These are phyloP conservation scores for Gymnarchus niloticus DNA, from an alignment of 2,113 vertebrate genomes.

Conservation along the genomic window DNA sequence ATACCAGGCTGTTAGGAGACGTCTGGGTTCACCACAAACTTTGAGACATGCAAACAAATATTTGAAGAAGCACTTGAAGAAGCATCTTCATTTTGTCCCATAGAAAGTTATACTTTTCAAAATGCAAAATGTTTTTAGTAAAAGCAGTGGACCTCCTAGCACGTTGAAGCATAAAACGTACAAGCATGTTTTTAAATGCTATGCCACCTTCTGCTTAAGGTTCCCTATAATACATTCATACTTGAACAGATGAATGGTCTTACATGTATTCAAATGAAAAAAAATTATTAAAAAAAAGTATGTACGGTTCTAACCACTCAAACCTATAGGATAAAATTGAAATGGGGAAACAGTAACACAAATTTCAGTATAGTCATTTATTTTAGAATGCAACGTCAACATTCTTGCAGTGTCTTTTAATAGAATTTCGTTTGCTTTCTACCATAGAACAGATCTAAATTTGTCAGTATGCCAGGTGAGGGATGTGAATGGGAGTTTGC, in stretches of 20 bases:
- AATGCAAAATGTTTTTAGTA: not conserved
- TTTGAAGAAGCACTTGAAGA: constrained; percentile 3
- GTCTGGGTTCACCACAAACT: not conserved
- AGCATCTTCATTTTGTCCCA: not conserved
- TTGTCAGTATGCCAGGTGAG: no score
- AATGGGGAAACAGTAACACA: not conserved
- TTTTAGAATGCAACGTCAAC: not conserved
- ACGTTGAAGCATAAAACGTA: not conserved
- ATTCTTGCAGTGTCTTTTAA: not conserved
- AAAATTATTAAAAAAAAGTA: not conserved
- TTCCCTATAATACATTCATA: not conserved
- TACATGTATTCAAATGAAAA: not conserved
- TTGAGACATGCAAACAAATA: not conserved
- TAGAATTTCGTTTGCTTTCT: not conserved
- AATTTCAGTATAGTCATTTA: not conserved
- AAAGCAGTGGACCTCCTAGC: not conserved
- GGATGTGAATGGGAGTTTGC: no score
- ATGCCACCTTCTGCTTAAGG: not conserved
- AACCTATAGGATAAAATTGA: not conserved
- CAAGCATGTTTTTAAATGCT: not conserved
- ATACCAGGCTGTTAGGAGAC: not conserved
- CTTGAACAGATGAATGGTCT: not conserved
- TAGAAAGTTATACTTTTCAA: not conserved
- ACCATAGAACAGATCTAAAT: not conserved
- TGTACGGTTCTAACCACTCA: not conserved